Evolutionary conservation across 2,113 vertebrate species (phyloP).

Genomic region (Crotalus horridus): DNA sequence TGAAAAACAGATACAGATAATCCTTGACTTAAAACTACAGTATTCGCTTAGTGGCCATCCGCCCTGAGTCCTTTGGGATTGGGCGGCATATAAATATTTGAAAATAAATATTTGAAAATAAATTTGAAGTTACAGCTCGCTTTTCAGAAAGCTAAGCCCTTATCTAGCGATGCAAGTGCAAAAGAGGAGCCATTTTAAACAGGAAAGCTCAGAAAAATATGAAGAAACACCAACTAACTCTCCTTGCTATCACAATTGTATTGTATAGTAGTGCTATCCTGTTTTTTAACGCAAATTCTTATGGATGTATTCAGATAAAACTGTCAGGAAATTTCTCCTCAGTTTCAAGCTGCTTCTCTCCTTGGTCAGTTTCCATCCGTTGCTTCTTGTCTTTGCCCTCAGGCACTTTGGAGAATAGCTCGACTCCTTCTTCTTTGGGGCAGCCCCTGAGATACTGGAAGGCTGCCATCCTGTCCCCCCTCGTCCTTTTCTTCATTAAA

Average conservation of each 20-base stretch:
- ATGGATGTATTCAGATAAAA: conserved; percentile 5
- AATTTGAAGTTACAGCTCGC: not conserved
- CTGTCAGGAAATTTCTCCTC: not conserved
- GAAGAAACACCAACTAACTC: not conserved
- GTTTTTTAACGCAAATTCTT: not conserved
- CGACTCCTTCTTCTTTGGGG: no score
- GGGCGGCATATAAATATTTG: no score
- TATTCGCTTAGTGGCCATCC: not conserved
- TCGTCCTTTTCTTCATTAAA: no score
- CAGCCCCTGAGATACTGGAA: no score
- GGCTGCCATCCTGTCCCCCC: no score
- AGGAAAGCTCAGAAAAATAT: not conserved
- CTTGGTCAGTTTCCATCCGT: no score
- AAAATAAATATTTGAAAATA: no score
- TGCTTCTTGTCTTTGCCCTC: no score
- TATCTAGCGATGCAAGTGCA: not conserved
- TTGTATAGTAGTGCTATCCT: not conserved
- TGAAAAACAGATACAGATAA: not conserved
- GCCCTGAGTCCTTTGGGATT: no score
- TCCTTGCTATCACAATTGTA: not conserved
- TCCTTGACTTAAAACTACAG: not conserved
- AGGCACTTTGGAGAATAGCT: no score
- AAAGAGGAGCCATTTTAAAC: not conserved
- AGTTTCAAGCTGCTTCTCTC: no score
- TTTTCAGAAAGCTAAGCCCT: not conserved